phyloP scores from a whole-genome alignment of 2,113 vertebrate species.

The Mobula birostris region DNA sequence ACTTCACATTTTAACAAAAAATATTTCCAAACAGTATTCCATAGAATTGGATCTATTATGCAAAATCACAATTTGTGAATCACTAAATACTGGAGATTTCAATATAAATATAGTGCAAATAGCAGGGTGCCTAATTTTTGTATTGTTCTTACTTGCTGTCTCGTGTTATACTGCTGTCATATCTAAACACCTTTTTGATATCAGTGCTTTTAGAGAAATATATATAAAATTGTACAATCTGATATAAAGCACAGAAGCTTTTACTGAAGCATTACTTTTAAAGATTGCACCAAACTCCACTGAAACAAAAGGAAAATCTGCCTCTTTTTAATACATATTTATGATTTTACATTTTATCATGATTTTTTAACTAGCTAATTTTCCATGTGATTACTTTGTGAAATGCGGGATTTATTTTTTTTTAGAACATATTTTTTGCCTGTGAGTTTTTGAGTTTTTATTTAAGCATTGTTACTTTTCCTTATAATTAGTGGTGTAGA shows the following conservation, averaged over 20 bases:
- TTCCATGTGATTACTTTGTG: neutral
- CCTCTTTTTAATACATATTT: neutral
- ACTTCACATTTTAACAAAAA: neutral
- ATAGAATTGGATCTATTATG: neutral
- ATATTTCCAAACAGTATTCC: neutral
- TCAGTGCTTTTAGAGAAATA: neutral
- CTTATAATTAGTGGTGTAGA: neutral
- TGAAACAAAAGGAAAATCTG: neutral
- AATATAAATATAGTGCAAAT: neutral
- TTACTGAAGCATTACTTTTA: neutral
- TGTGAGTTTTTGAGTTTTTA: neutral
- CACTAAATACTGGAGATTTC: neutral
- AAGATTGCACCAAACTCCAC: neutral
- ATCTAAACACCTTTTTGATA: neutral
- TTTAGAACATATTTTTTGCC: neutral
- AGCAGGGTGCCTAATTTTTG: neutral
- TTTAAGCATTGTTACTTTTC: neutral
- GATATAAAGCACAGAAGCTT: neutral
- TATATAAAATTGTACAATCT: neutral
- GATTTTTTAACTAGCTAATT: slow-evolving; percentile 10
- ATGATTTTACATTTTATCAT: neutral
- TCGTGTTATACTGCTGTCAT: neutral
- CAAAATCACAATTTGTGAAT: slow-evolving; percentile 14
- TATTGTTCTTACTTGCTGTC: slow-evolving; percentile 12
- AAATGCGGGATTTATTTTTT: neutral